Percentiles rank a stretch among this genome's conserved stretches.
phyloP scores from a whole-genome alignment of 2,113 vertebrate species.

The Arvicanthis niloticus region DNA sequence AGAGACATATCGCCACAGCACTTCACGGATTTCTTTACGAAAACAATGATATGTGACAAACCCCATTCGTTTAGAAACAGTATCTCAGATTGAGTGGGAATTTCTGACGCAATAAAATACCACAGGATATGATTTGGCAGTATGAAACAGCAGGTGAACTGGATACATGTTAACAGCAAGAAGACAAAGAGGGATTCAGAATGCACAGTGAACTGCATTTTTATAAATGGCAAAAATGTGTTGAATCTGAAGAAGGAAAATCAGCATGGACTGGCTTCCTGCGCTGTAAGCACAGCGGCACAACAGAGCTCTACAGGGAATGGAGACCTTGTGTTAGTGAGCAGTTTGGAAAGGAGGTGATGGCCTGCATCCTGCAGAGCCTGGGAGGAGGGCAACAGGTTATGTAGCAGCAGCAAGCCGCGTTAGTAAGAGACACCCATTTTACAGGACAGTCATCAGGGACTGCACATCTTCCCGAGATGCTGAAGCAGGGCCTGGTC shows the following conservation, averaged over 20 bases:
- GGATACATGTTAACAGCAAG: constrained; percentile 51
- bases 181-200: constrained; percentile 74
- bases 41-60: constrained; percentile 4
- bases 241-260: constrained; percentile 67
- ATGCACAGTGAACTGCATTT: background rate
- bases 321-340: constrained; percentile 75
- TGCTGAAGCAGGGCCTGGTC: constrained; percentile 84
- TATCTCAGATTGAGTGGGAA: background rate
- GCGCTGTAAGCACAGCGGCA: constrained; percentile 1
- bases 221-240: constrained; percentile 43
- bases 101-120: constrained; percentile 6
- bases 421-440: constrained; percentile 80
- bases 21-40: constrained; percentile 7
- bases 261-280: background rate
- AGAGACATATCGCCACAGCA: background rate
- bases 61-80: background rate
- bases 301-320: constrained; percentile 73
- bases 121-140: constrained; percentile 53
- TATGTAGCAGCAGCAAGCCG: constrained; percentile 10
- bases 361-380: constrained; percentile 65
- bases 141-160: constrained; percentile 48
- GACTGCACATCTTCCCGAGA: constrained; percentile 67
- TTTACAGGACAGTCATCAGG: constrained; percentile 67
- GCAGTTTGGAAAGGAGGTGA: constrained; percentile 79
- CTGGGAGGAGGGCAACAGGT: constrained; percentile 63